phyloP scores from a whole-genome alignment of 2,888 invertebrate genomes.

The Eurytoma californica region DNA sequence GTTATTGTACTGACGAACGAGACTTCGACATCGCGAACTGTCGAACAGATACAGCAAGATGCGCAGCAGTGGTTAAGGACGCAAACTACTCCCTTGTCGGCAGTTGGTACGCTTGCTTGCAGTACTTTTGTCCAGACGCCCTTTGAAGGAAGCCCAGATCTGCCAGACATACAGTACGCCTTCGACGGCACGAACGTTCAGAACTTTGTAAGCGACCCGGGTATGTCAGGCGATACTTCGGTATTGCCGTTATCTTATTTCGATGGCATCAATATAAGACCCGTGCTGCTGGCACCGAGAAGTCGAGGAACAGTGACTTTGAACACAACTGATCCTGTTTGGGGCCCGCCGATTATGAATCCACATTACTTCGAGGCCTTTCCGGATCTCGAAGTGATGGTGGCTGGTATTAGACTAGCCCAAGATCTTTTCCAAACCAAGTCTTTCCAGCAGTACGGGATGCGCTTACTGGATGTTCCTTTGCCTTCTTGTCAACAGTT shows the following conservation, averaged over 20 bases:
- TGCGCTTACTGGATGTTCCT: conserved; percentile 77
- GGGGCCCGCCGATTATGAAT: conserved; percentile 84
- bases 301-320: conserved; percentile 81
- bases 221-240: conserved; percentile 75
- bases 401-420: conserved; percentile 80
- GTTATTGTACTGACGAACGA: conserved; percentile 68
- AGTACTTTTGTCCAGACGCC: conserved; percentile 80
- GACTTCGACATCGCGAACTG: conserved; percentile 63
- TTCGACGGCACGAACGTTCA: conserved; percentile 79
- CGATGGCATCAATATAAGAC: conserved; percentile 79
- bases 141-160: conserved; percentile 72
- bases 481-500: conserved; percentile 78
- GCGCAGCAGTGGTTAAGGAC: conserved; percentile 76
- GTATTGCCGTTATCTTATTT: conserved; percentile 80
- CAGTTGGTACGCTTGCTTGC: conserved; percentile 76
- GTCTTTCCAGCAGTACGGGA: conserved; percentile 78
- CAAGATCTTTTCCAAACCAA: conserved; percentile 79
- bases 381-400: conserved; percentile 80
- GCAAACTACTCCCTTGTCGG: conserved; percentile 76
- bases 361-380: conserved; percentile 82
- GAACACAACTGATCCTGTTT: conserved; percentile 83
- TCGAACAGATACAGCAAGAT: conserved; percentile 67
- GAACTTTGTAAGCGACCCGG: conserved; percentile 80
- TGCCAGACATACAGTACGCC: conserved; percentile 82
- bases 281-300: conserved; percentile 80